Conservation (phyloP, 2,113 vertebrate species). For the Festucalex cinctus region DNA sequence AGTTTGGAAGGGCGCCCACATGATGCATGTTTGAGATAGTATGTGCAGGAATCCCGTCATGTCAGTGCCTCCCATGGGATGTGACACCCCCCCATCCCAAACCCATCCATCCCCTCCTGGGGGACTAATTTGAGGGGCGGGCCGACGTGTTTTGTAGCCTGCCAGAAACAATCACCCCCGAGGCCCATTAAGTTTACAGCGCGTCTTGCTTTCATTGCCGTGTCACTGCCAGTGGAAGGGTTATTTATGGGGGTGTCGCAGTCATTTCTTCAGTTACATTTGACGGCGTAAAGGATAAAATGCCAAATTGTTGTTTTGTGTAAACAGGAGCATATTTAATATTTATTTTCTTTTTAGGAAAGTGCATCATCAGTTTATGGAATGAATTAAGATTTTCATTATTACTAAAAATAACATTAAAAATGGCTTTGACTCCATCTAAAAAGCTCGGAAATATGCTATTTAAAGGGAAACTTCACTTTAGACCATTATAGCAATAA, state of each 20-base stretch:
- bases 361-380: too few relatives aligned
- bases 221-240: conserved; percentile 78
- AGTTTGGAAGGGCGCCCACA: not conserved
- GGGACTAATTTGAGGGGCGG: conserved; percentile 99
- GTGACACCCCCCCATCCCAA: conserved; percentile 75
- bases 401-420: too few relatives aligned
- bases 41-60: conserved; percentile 70
- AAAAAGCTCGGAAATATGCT: too few relatives aligned
- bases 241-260: not conserved
- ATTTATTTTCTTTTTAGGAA: too few relatives aligned
- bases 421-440: too few relatives aligned
- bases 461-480: too few relatives aligned
- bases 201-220: conserved; percentile 97
- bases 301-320: too few relatives aligned
- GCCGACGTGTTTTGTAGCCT: conserved; percentile 98
- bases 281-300: too few relatives aligned
- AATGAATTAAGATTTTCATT: too few relatives aligned
- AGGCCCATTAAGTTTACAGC: conserved; percentile 98
- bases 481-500: too few relatives aligned
- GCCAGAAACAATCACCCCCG: conserved; percentile 98
- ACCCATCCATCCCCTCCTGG: conserved; percentile 81
- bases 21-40: conserved; percentile 22
- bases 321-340: too few relatives aligned
- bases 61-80: conserved; percentile 89
- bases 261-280: too few relatives aligned